Evolutionary conservation across 1,140 invertebrate genomes (phyloP).

Genomic region (Drosophila triauraria): DNA sequence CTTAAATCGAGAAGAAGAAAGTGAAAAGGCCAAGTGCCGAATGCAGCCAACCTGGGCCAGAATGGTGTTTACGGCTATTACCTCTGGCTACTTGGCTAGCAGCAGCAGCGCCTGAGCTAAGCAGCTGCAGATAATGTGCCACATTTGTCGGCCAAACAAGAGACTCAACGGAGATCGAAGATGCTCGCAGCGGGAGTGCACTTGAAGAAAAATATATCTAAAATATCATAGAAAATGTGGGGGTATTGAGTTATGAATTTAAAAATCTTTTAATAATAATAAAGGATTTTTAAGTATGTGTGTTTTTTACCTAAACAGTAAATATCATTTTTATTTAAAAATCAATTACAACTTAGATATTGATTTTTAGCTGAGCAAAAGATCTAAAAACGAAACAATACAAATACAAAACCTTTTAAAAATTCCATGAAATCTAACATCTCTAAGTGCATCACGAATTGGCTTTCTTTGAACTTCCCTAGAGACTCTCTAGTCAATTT

Average conservation of each 20-base stretch:
- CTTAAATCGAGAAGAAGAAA: slow-evolving; percentile 27
- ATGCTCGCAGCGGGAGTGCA: slow-evolving; percentile 40
- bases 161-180: slow-evolving; percentile 39
- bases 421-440: background rate
- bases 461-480: slow-evolving; percentile 43
- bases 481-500: slow-evolving; percentile 18
- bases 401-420: no score
- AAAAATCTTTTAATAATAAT: no score
- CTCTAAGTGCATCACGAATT: slow-evolving; percentile 34
- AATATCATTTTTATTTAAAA: background rate
- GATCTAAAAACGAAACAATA: background rate
- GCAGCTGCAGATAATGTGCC: slow-evolving; percentile 53
- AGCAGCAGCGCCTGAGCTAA: slow-evolving; percentile 15
- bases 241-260: no score
- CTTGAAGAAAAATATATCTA: background rate
- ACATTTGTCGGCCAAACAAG: slow-evolving; percentile 55
- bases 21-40: slow-evolving; percentile 55
- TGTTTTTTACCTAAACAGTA: no score
- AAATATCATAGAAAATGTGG: background rate
- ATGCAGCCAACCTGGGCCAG: slow-evolving; percentile 22
- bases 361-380: background rate
- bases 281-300: no score
- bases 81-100: slow-evolving; percentile 12
- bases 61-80: slow-evolving; percentile 12
- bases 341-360: background rate